Conservation (phyloP, 37 sponge, comb jelly and placozoan species). For the Theonella swinhoei region DNA sequence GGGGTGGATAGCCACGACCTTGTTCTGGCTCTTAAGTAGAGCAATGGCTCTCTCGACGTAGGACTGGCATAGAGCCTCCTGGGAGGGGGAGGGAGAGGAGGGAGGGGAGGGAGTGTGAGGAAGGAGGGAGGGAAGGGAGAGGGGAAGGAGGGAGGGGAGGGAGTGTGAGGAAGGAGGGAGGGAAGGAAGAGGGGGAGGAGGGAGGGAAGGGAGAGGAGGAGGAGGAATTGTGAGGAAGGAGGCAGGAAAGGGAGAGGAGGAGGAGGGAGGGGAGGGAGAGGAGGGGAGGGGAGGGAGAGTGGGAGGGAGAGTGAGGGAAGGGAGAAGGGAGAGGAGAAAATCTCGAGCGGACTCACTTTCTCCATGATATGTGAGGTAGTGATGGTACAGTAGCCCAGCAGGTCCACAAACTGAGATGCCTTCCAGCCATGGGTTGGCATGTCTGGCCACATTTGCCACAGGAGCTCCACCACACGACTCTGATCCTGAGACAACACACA, state of each 20-base stretch:
- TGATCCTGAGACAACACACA: constrained; percentile 7
- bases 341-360: constrained; percentile 47
- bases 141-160: background rate
- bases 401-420: constrained; percentile 91
- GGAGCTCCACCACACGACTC: constrained; percentile 54
- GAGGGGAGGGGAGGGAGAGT: background rate
- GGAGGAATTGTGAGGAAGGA: too few relatives aligned
- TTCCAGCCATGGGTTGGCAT: constrained; percentile 82
- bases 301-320: constrained; percentile 5
- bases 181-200: background rate
- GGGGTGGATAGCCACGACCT: constrained; percentile 69
- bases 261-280: background rate
- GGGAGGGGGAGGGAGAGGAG: background rate
- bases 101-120: background rate
- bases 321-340: background rate
- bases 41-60: constrained; percentile 56
- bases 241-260: too few relatives aligned
- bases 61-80: constrained; percentile 45
- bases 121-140: background rate
- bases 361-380: constrained; percentile 40
- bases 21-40: constrained; percentile 75
- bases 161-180: constrained; percentile 10
- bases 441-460: constrained; percentile 82
- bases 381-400: constrained; percentile 80
- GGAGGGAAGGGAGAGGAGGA: too few relatives aligned